These are phyloP conservation scores for Alligator mississippiensis DNA, from an alignment of 2,113 vertebrate species.

Conservation along the genomic window DNA sequence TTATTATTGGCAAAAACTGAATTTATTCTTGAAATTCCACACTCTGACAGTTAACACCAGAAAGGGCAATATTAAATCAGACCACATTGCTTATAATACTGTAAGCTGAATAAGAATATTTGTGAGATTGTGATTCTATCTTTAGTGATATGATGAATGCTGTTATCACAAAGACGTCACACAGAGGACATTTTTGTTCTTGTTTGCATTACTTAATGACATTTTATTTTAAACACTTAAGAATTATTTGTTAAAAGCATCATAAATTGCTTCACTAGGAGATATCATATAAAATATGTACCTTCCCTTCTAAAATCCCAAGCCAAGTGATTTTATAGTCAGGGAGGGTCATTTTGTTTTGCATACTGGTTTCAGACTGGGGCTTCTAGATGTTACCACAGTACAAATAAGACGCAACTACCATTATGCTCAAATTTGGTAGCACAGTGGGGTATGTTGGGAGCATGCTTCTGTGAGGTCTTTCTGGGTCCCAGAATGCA, in stretches of 20 bases:
- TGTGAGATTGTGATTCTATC: not conserved
- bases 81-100: not conserved
- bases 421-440: not conserved
- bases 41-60: not conserved
- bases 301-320: fast-evolving
- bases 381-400: not conserved
- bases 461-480: not conserved
- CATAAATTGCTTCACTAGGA: not conserved
- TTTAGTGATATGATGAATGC: not conserved
- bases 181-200: not conserved
- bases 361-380: not conserved
- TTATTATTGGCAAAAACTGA: not conserved
- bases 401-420: not conserved
- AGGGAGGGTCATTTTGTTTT: not conserved
- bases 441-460: not conserved
- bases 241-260: not conserved
- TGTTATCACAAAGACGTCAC: not conserved
- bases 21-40: slow-evolving; percentile 2
- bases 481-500: not conserved
- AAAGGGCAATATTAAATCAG: slow-evolving; percentile 15
- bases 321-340: not conserved
- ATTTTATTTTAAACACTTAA: not conserved
- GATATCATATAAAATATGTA: not conserved
- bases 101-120: not conserved
- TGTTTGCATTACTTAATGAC: not conserved